Evolutionary conservation across 2,888 invertebrate genomes (phyloP).

Genomic region (Adelphocoris suturalis): DNA sequence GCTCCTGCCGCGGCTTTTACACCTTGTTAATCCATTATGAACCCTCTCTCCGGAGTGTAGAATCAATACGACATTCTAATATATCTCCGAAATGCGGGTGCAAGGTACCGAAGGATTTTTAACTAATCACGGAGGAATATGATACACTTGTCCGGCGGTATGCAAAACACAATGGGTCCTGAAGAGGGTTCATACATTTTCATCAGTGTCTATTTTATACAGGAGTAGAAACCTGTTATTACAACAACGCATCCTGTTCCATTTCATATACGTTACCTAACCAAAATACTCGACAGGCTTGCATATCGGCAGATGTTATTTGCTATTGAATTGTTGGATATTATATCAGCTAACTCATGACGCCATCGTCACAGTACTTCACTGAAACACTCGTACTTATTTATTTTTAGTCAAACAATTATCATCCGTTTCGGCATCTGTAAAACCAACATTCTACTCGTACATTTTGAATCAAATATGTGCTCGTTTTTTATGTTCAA

Average conservation of each 20-base stretch:
- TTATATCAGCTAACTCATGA: neutral
- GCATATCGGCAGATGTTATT: neutral
- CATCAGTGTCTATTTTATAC: slow-evolving; percentile 28
- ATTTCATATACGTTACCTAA: neutral
- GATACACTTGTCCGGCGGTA: neutral
- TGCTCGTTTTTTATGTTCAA: too few relatives aligned
- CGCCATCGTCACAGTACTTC: neutral
- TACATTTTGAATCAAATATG: too few relatives aligned
- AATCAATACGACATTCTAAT: slow-evolving; percentile 18
- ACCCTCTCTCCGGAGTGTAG: neutral
- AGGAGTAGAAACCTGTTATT: neutral
- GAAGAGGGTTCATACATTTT: slow-evolving; percentile 17
- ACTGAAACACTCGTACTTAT: neutral
- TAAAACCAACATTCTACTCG: too few relatives aligned
- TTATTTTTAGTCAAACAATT: neutral
- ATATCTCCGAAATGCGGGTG: neutral
- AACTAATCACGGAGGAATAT: slow-evolving; percentile 20
- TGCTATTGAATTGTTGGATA: neutral
- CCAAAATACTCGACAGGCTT: neutral
- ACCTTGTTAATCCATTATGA: slow-evolving; percentile 34
- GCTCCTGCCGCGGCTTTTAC: neutral
- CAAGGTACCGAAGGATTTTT: slow-evolving; percentile 21
- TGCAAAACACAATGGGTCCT: neutral
- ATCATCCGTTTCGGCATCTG: too few relatives aligned
- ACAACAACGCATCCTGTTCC: slow-evolving; percentile 8